phyloP scores from a whole-genome alignment of 2,113 vertebrate species.

The Caretta caretta region DNA sequence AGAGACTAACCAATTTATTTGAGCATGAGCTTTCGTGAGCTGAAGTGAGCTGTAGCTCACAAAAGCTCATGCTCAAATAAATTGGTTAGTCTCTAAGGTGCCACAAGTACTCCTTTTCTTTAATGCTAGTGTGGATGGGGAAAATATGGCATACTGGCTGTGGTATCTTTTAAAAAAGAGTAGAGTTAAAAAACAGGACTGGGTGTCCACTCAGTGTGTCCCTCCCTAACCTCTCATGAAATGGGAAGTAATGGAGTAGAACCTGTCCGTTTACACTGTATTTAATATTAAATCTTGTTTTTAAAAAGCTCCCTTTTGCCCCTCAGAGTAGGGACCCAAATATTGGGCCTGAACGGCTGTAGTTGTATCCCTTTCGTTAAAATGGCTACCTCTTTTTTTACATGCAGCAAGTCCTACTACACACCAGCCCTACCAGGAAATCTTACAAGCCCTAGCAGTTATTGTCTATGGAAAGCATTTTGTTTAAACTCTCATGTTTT shows the following conservation, averaged over 20 bases:
- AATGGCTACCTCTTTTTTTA: not conserved
- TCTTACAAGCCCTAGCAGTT: not conserved
- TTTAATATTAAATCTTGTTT: not conserved
- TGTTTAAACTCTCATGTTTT: not conserved
- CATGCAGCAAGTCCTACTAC: not conserved
- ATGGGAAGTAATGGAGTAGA: not conserved
- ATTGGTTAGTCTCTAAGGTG: too few relatives aligned
- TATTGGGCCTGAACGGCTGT: not conserved
- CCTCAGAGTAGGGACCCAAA: not conserved
- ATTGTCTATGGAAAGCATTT: not conserved
- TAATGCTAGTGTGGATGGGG: not conserved
- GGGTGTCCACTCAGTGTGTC: not conserved
- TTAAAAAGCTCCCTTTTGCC: not conserved
- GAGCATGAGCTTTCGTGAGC: too few relatives aligned
- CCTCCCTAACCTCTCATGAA: not conserved
- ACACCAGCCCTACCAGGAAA: not conserved
- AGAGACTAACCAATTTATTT: too few relatives aligned
- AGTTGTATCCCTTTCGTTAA: not conserved
- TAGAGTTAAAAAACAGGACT: not conserved
- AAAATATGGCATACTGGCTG: not conserved
- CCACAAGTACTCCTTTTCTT: not conserved
- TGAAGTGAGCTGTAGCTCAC: too few relatives aligned
- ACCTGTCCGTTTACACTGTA: not conserved
- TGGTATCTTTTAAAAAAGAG: not conserved
- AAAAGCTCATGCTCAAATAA: too few relatives aligned